Percentiles rank a stretch among this genome's conserved stretches.
Conservation (phyloP, 53 echinoderm and acorn worm species). For the Luidia sarsii region DNA sequence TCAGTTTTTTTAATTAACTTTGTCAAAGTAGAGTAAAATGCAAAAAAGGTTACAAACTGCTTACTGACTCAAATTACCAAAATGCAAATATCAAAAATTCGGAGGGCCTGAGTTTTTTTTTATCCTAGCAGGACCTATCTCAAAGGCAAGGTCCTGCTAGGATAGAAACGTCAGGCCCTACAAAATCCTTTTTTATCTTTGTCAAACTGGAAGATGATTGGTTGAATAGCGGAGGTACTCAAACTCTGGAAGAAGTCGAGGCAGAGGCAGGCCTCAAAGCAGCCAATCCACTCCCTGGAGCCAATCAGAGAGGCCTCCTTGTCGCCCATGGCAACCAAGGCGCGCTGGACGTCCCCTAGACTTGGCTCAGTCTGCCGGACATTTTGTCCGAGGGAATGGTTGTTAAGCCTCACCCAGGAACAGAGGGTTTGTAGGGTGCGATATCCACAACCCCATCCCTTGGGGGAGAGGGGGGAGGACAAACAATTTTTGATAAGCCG, state of each 20-base stretch:
- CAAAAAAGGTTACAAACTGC: no score
- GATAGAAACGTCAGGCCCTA: no score
- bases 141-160: no score
- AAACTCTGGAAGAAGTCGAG: constrained; percentile 68
- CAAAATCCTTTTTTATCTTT: neutral
- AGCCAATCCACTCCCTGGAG: constrained; percentile 78
- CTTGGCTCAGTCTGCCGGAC: constrained; percentile 37
- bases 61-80: no score
- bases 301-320: constrained; percentile 57
- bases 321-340: constrained; percentile 72
- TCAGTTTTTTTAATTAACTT: neutral
- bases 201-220: neutral
- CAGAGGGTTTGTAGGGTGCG: constrained; percentile 71
- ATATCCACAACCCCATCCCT: constrained; percentile 86
- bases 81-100: no score
- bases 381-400: neutral
- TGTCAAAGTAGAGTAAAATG: neutral
- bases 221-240: neutral
- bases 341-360: constrained; percentile 55
- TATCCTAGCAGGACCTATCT: no score
- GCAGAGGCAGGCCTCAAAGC: constrained; percentile 64
- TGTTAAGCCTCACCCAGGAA: constrained; percentile 53
- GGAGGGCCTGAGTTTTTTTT: no score
- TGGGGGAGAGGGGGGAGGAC: no score
- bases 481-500: no score